phyloP scores from a whole-genome alignment of 2,888 invertebrate species.

The Pollenia amentaria region DNA sequence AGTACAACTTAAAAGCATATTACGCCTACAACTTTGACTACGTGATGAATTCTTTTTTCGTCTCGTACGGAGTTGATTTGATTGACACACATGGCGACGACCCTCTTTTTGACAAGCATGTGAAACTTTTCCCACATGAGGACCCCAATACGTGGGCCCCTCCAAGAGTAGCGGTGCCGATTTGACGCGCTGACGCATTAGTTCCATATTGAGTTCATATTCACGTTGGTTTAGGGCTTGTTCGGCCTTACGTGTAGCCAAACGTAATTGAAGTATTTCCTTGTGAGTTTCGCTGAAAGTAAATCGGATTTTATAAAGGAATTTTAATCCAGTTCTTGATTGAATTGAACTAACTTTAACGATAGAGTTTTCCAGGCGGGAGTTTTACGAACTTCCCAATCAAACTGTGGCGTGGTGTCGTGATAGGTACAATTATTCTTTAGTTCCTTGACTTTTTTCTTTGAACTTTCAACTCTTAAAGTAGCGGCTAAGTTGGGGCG shows the following conservation, averaged over 20 bases:
- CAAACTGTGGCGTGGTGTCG: slow-evolving; percentile 79
- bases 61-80: slow-evolving; percentile 74
- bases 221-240: slow-evolving; percentile 82
- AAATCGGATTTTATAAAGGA: background rate
- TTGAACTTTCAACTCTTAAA: slow-evolving; percentile 81
- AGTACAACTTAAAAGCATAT: slow-evolving; percentile 32
- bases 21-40: slow-evolving; percentile 60
- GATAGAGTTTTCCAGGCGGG: slow-evolving; percentile 84
- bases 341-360: slow-evolving; percentile 79
- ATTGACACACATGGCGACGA: slow-evolving; percentile 78
- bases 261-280: slow-evolving; percentile 81
- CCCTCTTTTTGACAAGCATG: slow-evolving; percentile 81
- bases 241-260: slow-evolving; percentile 84
- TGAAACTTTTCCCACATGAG: slow-evolving; percentile 82
- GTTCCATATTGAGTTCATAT: slow-evolving; percentile 83
- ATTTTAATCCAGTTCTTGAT: background rate
- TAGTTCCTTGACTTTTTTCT: slow-evolving; percentile 81
- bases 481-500: slow-evolving; percentile 84
- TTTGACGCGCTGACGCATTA: slow-evolving; percentile 84
- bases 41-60: slow-evolving; percentile 71
- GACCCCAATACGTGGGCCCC: slow-evolving; percentile 82
- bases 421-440: slow-evolving; percentile 80
- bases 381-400: slow-evolving; percentile 84
- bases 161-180: slow-evolving; percentile 83
- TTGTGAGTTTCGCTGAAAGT: slow-evolving; percentile 82